Conservation (phyloP, 2,888 invertebrate species). For the Conus canariensis region DNA sequence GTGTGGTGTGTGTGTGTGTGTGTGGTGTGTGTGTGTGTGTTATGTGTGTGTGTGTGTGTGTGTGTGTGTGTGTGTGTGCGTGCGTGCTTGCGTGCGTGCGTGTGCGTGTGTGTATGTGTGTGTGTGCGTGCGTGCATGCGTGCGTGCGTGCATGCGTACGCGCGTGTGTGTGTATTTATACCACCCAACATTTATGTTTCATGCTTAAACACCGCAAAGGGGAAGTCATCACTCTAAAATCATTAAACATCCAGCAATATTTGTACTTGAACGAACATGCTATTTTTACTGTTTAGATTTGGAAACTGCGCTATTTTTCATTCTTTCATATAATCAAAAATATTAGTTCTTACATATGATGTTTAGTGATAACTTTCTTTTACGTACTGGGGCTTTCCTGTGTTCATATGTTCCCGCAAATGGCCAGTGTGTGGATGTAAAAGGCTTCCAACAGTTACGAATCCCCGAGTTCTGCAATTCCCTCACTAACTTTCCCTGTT, state of each 20-base stretch:
- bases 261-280: neutral
- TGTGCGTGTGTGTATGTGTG: neutral
- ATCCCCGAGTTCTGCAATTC: no score
- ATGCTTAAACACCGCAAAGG: neutral
- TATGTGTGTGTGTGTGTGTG: conserved; percentile 13
- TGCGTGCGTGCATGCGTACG: neutral
- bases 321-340: no score
- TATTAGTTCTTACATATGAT: no score
- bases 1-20: conserved; percentile 3
- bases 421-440: no score
- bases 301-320: neutral
- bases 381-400: no score
- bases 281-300: neutral
- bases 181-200: neutral
- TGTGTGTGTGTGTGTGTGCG: neutral
- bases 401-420: no score
- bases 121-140: neutral
- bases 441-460: no score
- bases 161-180: neutral
- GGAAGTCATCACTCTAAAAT: neutral
- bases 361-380: no score
- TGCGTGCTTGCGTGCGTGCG: neutral
- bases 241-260: no score
- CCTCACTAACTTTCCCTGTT: no score
- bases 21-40: conserved; percentile 14